phyloP scores from a whole-genome alignment of 2,888 invertebrate species.

The Conistra vaccinii region DNA sequence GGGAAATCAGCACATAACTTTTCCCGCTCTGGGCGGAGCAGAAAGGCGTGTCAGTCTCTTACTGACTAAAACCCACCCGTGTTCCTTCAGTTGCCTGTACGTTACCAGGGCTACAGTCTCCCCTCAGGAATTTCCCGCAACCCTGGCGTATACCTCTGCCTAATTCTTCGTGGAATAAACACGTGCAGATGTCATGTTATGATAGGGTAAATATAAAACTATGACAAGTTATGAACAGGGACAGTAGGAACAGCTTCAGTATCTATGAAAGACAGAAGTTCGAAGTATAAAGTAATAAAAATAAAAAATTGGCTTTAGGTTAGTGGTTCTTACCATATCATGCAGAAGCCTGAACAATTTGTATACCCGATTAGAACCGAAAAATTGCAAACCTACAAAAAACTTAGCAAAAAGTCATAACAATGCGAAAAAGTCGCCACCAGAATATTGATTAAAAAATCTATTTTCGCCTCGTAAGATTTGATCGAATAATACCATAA shows the following conservation, averaged over 20 bases:
- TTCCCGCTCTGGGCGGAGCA: too few relatives aligned
- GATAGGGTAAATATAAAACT: background rate
- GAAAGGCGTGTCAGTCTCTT: too few relatives aligned
- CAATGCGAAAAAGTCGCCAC: constrained; percentile 21
- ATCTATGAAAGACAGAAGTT: too few relatives aligned
- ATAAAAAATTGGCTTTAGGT: too few relatives aligned
- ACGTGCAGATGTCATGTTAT: background rate
- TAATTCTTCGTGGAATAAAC: background rate
- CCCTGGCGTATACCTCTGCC: too few relatives aligned
- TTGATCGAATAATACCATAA: constrained; percentile 19
- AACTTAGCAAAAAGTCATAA: constrained; percentile 39
- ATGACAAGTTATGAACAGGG: background rate
- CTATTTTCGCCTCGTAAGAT: constrained; percentile 36
- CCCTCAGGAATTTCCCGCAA: too few relatives aligned
- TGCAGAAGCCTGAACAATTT: background rate
- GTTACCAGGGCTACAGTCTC: too few relatives aligned
- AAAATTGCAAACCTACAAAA: constrained; percentile 62
- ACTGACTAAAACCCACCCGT: too few relatives aligned
- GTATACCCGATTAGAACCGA: constrained; percentile 28
- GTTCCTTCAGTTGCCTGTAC: too few relatives aligned
- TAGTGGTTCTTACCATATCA: background rate
- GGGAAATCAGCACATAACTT: too few relatives aligned
- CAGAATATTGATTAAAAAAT: constrained; percentile 21
- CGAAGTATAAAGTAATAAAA: too few relatives aligned
- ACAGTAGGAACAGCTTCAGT: too few relatives aligned